Percentiles rank a stretch among this genome's conserved stretches.
phyloP scores from a whole-genome alignment of 2,797 vertebrate species.

The Cryptoblepharus egeriae region DNA sequence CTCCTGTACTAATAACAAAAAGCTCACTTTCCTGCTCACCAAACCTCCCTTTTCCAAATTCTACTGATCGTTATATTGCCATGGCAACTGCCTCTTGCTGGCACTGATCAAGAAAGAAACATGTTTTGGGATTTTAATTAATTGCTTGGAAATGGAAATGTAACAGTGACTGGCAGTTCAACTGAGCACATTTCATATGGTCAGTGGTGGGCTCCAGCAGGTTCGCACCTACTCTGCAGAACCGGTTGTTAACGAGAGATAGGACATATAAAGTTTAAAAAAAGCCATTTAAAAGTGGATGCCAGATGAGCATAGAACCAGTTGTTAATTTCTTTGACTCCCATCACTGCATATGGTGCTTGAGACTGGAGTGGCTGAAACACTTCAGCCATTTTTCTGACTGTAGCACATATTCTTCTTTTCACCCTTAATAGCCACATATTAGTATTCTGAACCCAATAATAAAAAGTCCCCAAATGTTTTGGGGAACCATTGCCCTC shows the following conservation, averaged over 20 bases:
- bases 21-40: constrained; percentile 62
- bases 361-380: constrained; percentile 81
- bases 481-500: no score
- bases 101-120: constrained; percentile 81
- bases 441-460: constrained; percentile 79
- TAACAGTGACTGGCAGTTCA: constrained; percentile 79
- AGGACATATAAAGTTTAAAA: no score
- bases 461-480: constrained; percentile 71
- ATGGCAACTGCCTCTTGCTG: constrained; percentile 82
- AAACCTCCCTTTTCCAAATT: constrained; percentile 71
- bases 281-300: no score
- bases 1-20: constrained; percentile 70
- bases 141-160: constrained; percentile 86
- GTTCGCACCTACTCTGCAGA: no score
- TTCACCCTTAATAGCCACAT: constrained; percentile 66
- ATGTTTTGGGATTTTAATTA: constrained; percentile 86
- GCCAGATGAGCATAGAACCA: no score
- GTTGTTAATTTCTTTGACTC: no score
- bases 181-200: constrained; percentile 78
- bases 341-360: no score
- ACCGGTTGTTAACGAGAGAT: no score
- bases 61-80: constrained; percentile 79
- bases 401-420: constrained; percentile 66
- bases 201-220: no score
- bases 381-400: constrained; percentile 80